Base-by-base conservation (phyloP, 2,888 invertebrate genomes). In the Calameuta pallipes region DNA sequence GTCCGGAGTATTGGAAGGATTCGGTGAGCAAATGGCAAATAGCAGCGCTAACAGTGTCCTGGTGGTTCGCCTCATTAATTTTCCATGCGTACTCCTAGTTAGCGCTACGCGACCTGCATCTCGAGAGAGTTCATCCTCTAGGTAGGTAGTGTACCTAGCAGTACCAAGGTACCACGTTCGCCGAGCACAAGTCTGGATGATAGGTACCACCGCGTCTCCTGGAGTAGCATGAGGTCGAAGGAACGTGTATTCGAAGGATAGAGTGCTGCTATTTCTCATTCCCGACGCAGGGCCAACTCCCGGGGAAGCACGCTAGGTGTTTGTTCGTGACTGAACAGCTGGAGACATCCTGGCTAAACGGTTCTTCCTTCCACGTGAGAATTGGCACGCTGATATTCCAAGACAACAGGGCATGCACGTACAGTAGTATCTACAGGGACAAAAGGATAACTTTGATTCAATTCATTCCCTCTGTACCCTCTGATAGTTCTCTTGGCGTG, bases 301-400 rank as follows among this genome's bases (percentile, higher is more conserved):
- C 23, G 6, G 23, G 56, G 56, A 56, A 56, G 56, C 23, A 9
- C 23, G 2, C 56, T 56, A 56, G 56, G 23, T 75, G 83, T 79
- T 76, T 75, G 80, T 83, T 80, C 83, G 82, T 83, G 83, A 83
- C 83, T 83, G 82, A 82, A 83, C 80, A 82, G 76, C 78, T 23
- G 6, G 56, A 56, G 56, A 23, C 56, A 56, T 56, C 56, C 56
- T 56, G 56, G 56, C 56, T 56, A 56, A 56, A 56, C 56, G 56
- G 56, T 23, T 56, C 56, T 56, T 23, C 56, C 23, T 56, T 56
- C 56, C 56, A 56, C 23, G 56, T 56, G 56, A 56, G 2, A 23
- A 56, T 56, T 56, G 56, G 56, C 23, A 56, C 56, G 15, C 6
- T 15, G 56, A 15, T 76, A 33, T 68, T 74, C 74, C 74, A 68